Evolutionary conservation across 2,113 vertebrate genomes (phyloP).

Genomic region (Ictalurus punctatus): DNA sequence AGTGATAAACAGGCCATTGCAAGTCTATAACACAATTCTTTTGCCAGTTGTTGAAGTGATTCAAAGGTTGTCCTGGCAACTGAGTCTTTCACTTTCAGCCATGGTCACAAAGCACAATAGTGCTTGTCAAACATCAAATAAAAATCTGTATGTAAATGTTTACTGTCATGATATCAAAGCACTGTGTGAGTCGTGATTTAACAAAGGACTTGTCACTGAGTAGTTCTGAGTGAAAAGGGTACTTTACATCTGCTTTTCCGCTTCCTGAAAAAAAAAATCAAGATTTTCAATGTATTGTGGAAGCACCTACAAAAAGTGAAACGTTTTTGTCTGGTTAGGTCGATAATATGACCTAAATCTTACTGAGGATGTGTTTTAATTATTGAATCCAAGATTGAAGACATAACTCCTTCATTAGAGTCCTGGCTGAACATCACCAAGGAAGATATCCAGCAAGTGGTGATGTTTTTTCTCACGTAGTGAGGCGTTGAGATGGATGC

Average conservation of each 20-base stretch:
- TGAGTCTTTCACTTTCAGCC: conserved; percentile 19
- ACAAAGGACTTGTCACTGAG: conserved; percentile 37
- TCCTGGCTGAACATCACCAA: background rate
- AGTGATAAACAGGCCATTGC: conserved; percentile 13
- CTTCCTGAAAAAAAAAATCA: background rate
- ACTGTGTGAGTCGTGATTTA: conserved; percentile 16
- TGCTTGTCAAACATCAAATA: conserved; percentile 43
- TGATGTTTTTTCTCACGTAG: background rate
- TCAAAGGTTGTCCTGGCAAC: conserved; percentile 36
- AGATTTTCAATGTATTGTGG: background rate
- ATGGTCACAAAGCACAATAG: conserved; percentile 40
- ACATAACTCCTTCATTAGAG: background rate
- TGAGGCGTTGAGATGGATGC: too few species aligned
- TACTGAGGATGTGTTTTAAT: background rate
- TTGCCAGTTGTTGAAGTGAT: conserved; percentile 21
- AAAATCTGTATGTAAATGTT: conserved; percentile 47
- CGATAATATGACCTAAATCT: background rate
- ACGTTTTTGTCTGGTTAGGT: background rate
- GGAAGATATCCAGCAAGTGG: background rate
- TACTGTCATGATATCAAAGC: conserved; percentile 33
- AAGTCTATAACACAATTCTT: conserved; percentile 15
- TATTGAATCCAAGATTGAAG: background rate
- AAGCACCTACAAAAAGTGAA: background rate
- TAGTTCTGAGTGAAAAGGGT: background rate
- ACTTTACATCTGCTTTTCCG: conserved; percentile 10